Evolutionary conservation across 2,888 invertebrate genomes (phyloP).

Genomic region (Hyposoter dolosus): DNA sequence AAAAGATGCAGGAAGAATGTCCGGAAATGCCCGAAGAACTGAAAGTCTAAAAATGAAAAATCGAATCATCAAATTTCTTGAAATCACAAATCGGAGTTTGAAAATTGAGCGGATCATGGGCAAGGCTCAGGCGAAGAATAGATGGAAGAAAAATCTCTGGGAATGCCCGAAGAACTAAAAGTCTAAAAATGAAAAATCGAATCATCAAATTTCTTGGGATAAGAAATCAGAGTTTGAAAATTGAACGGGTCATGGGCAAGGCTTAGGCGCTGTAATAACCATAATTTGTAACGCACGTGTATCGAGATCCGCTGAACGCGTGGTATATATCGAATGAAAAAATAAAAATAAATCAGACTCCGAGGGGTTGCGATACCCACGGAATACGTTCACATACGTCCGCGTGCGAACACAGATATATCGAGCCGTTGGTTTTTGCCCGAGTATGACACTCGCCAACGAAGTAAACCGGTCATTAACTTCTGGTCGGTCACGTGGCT

Average conservation of each 20-base stretch:
- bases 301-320: conserved; percentile 55
- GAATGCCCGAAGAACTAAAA: too few species aligned
- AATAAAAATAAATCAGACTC: conserved; percentile 23
- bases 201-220: too few species aligned
- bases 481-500: conserved; percentile 79
- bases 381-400: not conserved
- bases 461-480: conserved; percentile 78
- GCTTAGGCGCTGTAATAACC: not conserved
- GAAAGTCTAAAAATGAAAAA: too few species aligned
- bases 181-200: too few species aligned
- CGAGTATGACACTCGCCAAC: conserved; percentile 53
- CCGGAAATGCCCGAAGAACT: too few species aligned
- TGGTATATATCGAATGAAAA: conserved; percentile 33
- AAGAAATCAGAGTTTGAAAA: not conserved
- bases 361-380: conserved; percentile 8
- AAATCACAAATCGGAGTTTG: too few species aligned
- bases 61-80: too few species aligned
- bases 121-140: too few species aligned
- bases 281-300: conserved; percentile 48
- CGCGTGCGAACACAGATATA: not conserved
- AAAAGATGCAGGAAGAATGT: too few species aligned
- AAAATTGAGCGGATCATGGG: too few species aligned
- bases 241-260: not conserved
- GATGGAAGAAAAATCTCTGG: too few species aligned
- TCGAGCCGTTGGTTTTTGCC: conserved; percentile 12